Base-by-base conservation (phyloP, 1,140 invertebrate genomes). In the Drosophila sechellia region DNA sequence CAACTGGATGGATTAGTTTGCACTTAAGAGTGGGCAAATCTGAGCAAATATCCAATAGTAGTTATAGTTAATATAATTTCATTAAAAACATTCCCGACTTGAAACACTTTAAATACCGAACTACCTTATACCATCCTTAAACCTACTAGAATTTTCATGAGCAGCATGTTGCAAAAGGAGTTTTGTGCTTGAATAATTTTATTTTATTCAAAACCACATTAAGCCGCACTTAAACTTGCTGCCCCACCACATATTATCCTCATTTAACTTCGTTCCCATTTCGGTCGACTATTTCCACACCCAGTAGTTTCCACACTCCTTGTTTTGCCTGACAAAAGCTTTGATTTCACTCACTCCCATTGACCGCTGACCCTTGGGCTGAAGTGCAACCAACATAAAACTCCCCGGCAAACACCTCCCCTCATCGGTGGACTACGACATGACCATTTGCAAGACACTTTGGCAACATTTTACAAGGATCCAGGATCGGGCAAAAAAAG, bases 391-490 rank as follows among this genome's bases (percentile, higher is more conserved):
- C 12, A 52, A 64, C 59, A 74, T 35, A 50, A 31, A 37, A 27
- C 31, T 5, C 40, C 35, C 66, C 43, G 25, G 22, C 6, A 10
- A 50, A 22, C 31, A n/a, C 49, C 52, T 37, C 71, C 60, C 53
- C 40, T 50, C 46, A 12, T n/a, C 40, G 37, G 25, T 4, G 59
- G 22, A 35, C 49, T 70, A 58, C 71, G 72, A 75, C 71, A 75
- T 75, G 72, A 66, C 71, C 72, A 75, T 75, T 75, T 75, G 72
- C 59, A 75, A 75, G 72, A 75, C 72, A 75, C 71, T 75, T 75
- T 66, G 72, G 71, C 57, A 73, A 75, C 72, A 75, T 75, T 75
- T 75, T 75, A 75, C 72, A 75, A 75, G 72, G 52, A 75, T 40
- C 63, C 43, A 35, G 63, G 34, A 59, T 40, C 34, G 39, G 52